Evolutionary conservation across 2,113 vertebrate species (phyloP), one percentile per base, ranked within the genome.

Genomic region (Porphyrio hochstetteri): DNA sequence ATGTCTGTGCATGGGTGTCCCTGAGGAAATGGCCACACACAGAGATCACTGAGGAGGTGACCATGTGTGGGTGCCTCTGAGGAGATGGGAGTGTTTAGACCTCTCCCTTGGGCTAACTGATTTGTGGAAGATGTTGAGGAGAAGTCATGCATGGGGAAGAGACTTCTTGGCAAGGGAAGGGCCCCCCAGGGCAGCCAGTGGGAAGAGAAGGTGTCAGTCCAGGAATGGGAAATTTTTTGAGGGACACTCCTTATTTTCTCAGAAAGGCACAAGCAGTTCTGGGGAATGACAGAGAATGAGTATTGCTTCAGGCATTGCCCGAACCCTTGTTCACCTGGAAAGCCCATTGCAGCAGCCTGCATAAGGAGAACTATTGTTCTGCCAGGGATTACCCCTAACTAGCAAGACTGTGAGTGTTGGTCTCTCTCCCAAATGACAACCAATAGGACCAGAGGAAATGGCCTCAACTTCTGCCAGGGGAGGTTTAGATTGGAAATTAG

Each of bases 1-100:
- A 46, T 1, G 12, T 17, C 8, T 0, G 0, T 40, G 28, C 4
- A 15, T 8, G 53, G 19, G 55, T 53, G 25, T 80, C 8, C 2
- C 25, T 74, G 38, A 50, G 74, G 29, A 64, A n/a, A 48, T 10
- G 7, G 48, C 44, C n/a, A 24, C 24, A 27, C 23, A 25, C 13
- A 7, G 25, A 36, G 12, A 18, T 56, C n/a, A 16, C 53, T 48
- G n/a, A 59, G 79, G n/a, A 74, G 52, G 40, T 4, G 10, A 42
- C 7, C 1, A 1, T 1, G 5, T 14, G 36, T 19, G 40, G 21
- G 11, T 29, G 31, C 53, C 46, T 18, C 35, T 60, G 69, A 44
- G 52, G 40, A 60, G 33, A 33, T 36, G 40, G 59, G 16, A 2
- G 1, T 23, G 9, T 29, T 80, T 63, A 19, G 31, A 8, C 4